phyloP scores from a whole-genome alignment of 2,113 vertebrate species.

The Genyomyrus donnyi region DNA sequence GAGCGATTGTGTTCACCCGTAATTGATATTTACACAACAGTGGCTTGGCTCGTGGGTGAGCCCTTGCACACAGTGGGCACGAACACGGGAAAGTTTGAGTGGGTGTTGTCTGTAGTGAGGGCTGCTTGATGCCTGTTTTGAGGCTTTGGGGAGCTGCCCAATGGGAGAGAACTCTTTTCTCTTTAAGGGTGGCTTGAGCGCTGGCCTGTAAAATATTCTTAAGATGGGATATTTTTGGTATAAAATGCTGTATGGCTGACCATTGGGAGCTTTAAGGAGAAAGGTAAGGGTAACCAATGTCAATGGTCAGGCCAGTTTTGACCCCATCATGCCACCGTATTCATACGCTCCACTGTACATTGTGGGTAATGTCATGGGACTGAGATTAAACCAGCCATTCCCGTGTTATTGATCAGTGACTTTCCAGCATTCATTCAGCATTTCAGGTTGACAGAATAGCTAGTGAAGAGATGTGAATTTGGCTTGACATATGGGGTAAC shows the following conservation, averaged over 20 bases:
- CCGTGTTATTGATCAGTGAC: background rate
- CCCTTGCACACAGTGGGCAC: background rate
- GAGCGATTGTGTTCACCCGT: background rate
- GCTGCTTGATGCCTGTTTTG: background rate
- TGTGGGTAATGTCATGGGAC: background rate
- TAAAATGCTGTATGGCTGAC: background rate
- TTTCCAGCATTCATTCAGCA: background rate
- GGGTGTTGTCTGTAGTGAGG: background rate
- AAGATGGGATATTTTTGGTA: background rate
- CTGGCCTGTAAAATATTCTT: background rate
- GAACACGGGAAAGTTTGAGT: background rate
- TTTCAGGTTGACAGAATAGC: background rate
- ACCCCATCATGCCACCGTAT: background rate
- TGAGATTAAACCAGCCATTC: background rate
- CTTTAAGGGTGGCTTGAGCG: background rate
- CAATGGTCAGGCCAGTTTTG: background rate
- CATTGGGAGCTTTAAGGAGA: background rate
- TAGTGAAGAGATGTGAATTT: background rate
- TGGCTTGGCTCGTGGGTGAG: background rate
- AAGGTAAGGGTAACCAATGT: background rate
- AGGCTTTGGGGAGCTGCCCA: background rate
- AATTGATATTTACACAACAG: constrained; percentile 5
- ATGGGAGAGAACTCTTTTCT: background rate
- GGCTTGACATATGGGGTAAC: background rate
- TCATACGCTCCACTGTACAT: background rate